phyloP scores from a whole-genome alignment of 2,888 invertebrate species.

The Ectemnius cavifrons region DNA sequence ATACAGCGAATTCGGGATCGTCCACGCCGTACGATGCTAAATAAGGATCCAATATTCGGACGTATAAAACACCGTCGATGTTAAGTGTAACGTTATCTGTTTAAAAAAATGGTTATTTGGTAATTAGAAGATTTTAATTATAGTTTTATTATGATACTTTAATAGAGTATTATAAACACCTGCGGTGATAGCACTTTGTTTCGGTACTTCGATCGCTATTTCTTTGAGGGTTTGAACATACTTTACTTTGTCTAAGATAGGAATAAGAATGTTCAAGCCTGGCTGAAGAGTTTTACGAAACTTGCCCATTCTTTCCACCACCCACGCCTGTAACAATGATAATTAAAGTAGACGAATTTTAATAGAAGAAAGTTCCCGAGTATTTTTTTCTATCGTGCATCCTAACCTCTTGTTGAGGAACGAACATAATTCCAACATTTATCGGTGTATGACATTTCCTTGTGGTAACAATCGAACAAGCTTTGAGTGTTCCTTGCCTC shows the following conservation, averaged over 20 bases:
- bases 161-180: conserved; percentile 74
- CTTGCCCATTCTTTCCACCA: conserved; percentile 99
- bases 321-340: conserved; percentile 87
- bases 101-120: conserved; percentile 16
- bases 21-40: conserved; percentile 98
- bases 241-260: conserved; percentile 94
- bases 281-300: conserved; percentile 96
- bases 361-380: too few relatives aligned
- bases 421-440: conserved; percentile 97
- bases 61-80: conserved; percentile 98
- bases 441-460: conserved; percentile 85
- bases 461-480: conserved; percentile 38
- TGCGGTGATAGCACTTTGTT: conserved; percentile 98
- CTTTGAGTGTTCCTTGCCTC: neutral
- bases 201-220: conserved; percentile 99
- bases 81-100: conserved; percentile 97
- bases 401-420: conserved; percentile 97
- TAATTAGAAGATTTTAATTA: neutral
- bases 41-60: conserved; percentile 95
- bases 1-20: conserved; percentile 99
- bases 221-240: conserved; percentile 99
- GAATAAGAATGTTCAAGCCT: conserved; percentile 94
- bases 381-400: too few relatives aligned
- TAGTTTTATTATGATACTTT: neutral
- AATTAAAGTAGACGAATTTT: too few relatives aligned